These are phyloP conservation scores for Agapornis canus DNA, from an alignment of 2,797 vertebrate genomes.

Conservation along the genomic window DNA sequence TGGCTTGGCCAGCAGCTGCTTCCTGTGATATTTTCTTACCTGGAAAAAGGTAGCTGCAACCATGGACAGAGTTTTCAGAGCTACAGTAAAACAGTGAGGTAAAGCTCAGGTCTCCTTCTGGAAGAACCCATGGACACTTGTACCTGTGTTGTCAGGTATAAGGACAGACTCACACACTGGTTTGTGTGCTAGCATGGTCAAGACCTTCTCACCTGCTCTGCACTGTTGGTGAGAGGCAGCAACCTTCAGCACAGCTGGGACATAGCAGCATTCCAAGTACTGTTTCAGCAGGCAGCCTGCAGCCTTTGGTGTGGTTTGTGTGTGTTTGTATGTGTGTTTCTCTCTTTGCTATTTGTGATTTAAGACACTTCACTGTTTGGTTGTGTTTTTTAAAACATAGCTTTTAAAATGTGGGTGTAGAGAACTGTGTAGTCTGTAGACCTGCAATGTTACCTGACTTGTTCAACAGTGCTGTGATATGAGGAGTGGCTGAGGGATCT, in stretches of 20 bases:
- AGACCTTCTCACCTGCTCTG: neutral
- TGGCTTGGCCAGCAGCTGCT: neutral
- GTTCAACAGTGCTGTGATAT: neutral
- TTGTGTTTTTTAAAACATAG: neutral
- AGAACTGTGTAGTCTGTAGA: neutral
- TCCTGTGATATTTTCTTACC: neutral
- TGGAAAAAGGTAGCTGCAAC: neutral
- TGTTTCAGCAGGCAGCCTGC: neutral
- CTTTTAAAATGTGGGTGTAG: neutral
- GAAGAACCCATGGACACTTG: neutral
- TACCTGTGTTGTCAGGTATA: neutral
- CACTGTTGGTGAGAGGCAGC: neutral
- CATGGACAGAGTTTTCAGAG: neutral
- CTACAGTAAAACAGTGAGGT: neutral
- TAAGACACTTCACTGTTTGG: neutral
- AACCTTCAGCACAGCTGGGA: neutral
- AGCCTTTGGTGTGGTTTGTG: rapidly evolving
- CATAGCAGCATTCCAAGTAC: neutral
- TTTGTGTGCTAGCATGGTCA: neutral
- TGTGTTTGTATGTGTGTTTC: too few relatives aligned
- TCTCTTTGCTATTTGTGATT: neutral
- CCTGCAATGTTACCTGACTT: neutral
- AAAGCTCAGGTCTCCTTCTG: neutral
- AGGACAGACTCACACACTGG: neutral
- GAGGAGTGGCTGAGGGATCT: neutral